Base-by-base conservation (phyloP, 2,888 invertebrate genomes). In the Spodoptera picta region DNA sequence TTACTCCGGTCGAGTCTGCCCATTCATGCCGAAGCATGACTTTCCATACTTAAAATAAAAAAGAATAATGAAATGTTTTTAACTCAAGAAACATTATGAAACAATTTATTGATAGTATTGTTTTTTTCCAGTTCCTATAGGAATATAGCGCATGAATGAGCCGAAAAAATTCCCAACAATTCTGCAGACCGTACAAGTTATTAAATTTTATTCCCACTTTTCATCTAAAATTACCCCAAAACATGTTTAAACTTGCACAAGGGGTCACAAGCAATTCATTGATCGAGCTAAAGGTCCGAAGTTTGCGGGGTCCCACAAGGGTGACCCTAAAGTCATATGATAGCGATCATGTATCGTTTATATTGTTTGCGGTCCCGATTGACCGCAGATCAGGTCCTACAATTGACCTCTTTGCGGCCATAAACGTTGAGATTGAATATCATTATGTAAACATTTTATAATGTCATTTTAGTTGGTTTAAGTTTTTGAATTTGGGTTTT, bases 301-400 rank as follows among this genome's bases (percentile, higher is more conserved):
- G 56, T 42, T 52, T 36, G 68, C 36, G 56, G 55, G 12, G 24
- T n/a, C 14, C 48, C 45, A 9, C 55, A 67, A 52, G 44, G 19
- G 41, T 51, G 27, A 50, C 60, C 43, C 14, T 19, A 24, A 9
- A 44, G 11, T 12, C 41, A 4, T 65, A 36, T 24, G 19, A 65
- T 42, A 62, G 42, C 19, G 31, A 49, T 27, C 42, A 4, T 52
- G 51, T 45, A 48, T 45, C 31, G 31, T 45, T 65, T 53, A 52
- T 36, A 23, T 58, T 45, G 6, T 24, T 23, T 44, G 19, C 11
- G 9, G 31, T 43, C 58, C 27, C 42, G 12, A 23, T 41, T 58
- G 23, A 45, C 27, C 23, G 44, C 10, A 10, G 5, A 36, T 44
- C 23, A 23, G 9, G 11, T 27, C 48, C 47, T 51, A 44, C 47